These are phyloP conservation scores for Tinamus major DNA, from an alignment of 2,797 vertebrate species.

Conservation along the genomic window DNA sequence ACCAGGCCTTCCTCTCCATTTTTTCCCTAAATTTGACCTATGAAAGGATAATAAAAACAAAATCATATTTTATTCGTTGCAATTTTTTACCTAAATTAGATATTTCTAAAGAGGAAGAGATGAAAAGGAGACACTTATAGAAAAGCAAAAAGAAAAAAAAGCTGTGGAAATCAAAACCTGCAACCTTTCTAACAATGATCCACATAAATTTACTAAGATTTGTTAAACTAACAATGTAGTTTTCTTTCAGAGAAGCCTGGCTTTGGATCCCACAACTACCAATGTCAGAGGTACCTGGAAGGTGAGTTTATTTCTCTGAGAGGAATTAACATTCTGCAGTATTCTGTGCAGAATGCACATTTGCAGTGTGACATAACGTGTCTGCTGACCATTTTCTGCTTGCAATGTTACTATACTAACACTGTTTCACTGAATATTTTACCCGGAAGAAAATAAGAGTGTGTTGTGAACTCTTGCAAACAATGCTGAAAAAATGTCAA, in stretches of 20 bases:
- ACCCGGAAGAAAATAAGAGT: not conserved
- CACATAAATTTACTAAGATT: constrained; percentile 25
- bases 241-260: not conserved
- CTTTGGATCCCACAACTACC: not conserved
- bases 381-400: not conserved
- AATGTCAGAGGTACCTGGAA: not conserved
- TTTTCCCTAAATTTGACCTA: not conserved
- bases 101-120: not conserved
- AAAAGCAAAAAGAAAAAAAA: not conserved
- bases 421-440: not conserved
- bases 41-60: not conserved
- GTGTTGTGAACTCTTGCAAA: accelerated
- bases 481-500: not conserved
- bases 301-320: not conserved
- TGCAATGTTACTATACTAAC: not conserved
- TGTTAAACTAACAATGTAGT: not conserved
- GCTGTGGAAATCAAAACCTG: constrained; percentile 16
- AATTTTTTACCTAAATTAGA: not conserved
- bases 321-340: not conserved
- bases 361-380: not conserved
- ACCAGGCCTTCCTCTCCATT: not conserved
- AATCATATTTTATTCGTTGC: not conserved
- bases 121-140: not conserved
- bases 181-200: not conserved
- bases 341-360: not conserved